Conservation (phyloP, 2,888 invertebrate species). For the Nineta flava region DNA sequence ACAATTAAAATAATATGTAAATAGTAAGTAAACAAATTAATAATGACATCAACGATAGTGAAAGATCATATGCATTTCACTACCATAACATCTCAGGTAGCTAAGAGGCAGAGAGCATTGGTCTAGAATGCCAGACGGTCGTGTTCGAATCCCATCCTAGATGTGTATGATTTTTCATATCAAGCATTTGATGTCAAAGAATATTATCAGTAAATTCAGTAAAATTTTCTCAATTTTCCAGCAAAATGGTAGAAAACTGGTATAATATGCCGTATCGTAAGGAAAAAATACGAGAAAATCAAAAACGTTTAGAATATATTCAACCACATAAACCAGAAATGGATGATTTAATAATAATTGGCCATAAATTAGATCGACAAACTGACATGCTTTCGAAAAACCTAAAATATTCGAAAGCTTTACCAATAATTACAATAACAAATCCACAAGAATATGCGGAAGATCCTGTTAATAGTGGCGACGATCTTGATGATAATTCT, state of each 20-base stretch:
- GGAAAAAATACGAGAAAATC: slow-evolving; percentile 6
- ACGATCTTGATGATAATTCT: neutral
- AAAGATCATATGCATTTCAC: no score
- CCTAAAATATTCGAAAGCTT: neutral
- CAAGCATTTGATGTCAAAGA: no score
- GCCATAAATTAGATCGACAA: neutral
- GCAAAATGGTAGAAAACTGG: slow-evolving; percentile 8
- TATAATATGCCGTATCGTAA: slow-evolving; percentile 7
- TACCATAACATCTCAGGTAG: no score
- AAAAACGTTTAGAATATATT: slow-evolving; percentile 8
- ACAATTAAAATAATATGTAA: no score
- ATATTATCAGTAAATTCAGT: no score
- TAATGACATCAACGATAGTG: no score
- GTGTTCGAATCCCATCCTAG: no score
- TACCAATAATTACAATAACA: neutral
- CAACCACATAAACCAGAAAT: slow-evolving; percentile 11
- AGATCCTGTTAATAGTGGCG: neutral
- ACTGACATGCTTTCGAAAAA: no score
- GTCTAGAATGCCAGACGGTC: no score
- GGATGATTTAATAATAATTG: slow-evolving; percentile 7
- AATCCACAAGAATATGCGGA: neutral
- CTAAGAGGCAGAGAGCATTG: no score
- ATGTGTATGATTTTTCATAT: no score
- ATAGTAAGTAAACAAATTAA: no score
- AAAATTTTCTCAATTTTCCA: slow-evolving; percentile 5